Base-by-base conservation (phyloP, 2,797 vertebrate genomes). In the Coregonus ussuriensis region DNA sequence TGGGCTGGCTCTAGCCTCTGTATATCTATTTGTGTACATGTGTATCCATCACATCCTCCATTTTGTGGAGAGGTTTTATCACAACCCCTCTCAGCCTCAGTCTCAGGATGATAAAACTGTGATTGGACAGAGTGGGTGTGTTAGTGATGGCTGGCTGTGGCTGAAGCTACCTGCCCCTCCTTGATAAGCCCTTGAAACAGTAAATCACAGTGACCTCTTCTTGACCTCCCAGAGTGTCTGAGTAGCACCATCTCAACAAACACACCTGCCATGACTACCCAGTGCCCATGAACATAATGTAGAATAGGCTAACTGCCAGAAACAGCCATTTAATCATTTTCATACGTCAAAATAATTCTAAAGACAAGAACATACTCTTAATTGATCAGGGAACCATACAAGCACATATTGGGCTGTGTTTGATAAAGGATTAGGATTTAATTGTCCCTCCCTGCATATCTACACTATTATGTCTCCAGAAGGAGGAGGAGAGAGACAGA, bases 201-300 rank as follows among this genome's bases (percentile, higher is more conserved):
- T 88, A 82, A 83, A 87, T 89, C 76, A 84, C 18, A 66, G 53
- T 81, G 76, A 84, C 84, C 83, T 82, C 15, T 74, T 54, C 29
- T 14, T 83, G 82, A 88, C 83, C 87, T 82, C 71, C 11, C 53
- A 4, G 4, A 70, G 31, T 31, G 59, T 33, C 41, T 47, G 41
- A 11, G 9, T 47, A 11, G 41, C 41, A 47, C 41, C 41, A 47
- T 3, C 41, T 47, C 41, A 47, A 47, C 41, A 47, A 47, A 47
- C 41, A 47, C 41, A 47, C 9, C 41, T 47, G 9, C 0, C 41
- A 47, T 47, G 41, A 47, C 9, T 47, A 47, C 41, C 41, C 41
- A 47, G 9, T 11, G 9, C 9, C 41, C 41, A 47, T 9, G 9
- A 3, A 47, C 41, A 47, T 0, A 47, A 47, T 47, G 41, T 9